Base-by-base conservation (phyloP, 2,113 vertebrate species). In the Gavia stellata region DNA sequence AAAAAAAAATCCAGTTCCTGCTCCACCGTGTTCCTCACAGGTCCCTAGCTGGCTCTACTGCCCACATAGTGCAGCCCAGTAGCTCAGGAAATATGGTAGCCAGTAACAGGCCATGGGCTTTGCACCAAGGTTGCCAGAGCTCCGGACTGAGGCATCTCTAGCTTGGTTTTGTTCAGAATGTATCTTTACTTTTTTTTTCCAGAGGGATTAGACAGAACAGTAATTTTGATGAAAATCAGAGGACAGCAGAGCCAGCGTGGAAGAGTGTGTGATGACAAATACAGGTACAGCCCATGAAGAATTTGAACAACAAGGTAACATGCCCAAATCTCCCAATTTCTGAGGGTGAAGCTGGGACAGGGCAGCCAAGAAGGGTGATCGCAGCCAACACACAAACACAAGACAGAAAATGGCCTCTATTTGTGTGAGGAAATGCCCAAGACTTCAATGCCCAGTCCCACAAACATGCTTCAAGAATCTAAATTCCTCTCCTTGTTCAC, bases 41-140 rank as follows among this genome's bases (percentile, higher is more conserved):
- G 10, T 72, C 3, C 17, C 12, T 21, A 67, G 7, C 8, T 7
- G 4, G 8, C 47, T 81, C 12, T 34, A 9, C 33, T 68, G 34
- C 7, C 31, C 10, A 36, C 21, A 14, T 0, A 52, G 25, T 18
- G 26, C 19, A 75, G 25, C 4, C 36, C 45, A 28, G 29, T 16
- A 58, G 20, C 53, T 63, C 38, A 49, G 23, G 47, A 58, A 75
- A 33, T 47, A 14, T 4, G 4, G 24, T 10, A 21, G 33, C 17
- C 25, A 61, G 15, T 44, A 29, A 33, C 0, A 70, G 47, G 28
- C 16, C 25, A 26, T 3, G 10, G 31, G 29, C 20, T 80, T 80
- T 50, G 7, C 34, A 40, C 4, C 0, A 0, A 58, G 6, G 7
- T n/a, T 83, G 10, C 6, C 18, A 58, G 33, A 21, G 6, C 4